A percentile compares a stretch with the other conserved stretches of the same genome.
Evolutionary conservation across 2,797 vertebrate genomes (phyloP).

Genomic region (Coreius guichenoti): DNA sequence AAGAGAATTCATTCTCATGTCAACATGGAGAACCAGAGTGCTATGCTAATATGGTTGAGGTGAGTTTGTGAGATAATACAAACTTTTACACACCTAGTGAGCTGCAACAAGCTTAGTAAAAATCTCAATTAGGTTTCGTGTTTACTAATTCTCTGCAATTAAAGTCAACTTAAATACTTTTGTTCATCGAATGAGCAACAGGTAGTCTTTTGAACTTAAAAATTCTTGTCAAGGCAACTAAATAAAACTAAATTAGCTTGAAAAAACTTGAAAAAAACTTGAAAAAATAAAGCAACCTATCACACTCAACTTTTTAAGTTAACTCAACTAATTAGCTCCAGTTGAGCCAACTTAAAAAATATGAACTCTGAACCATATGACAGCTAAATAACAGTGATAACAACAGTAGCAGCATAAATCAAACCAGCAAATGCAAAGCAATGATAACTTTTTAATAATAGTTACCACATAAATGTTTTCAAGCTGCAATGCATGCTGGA

Average conservation of each 20-base stretch:
- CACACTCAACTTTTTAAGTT: no score
- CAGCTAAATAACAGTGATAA: no score
- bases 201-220: not conserved
- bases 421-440: not conserved
- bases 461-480: not conserved
- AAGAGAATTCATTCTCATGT: constrained; percentile 79
- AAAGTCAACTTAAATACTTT: no score
- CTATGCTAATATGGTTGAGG: constrained; percentile 85
- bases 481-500: not conserved
- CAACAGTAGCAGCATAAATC: not conserved
- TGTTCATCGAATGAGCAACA: no score
- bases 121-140: no score
- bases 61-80: constrained; percentile 58
- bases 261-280: no score
- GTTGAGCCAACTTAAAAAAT: no score
- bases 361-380: no score
- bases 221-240: not conserved
- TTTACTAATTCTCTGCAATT: no score
- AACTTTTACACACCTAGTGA: not conserved
- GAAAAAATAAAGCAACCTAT: no score
- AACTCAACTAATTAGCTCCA: no score
- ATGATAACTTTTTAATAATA: not conserved
- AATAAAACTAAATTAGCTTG: no score
- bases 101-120: not conserved
- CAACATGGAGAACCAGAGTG: constrained; percentile 87